These are phyloP conservation scores for Lutjanus erythropterus DNA, from an alignment of 2,113 vertebrate species.

Conservation along the genomic window DNA sequence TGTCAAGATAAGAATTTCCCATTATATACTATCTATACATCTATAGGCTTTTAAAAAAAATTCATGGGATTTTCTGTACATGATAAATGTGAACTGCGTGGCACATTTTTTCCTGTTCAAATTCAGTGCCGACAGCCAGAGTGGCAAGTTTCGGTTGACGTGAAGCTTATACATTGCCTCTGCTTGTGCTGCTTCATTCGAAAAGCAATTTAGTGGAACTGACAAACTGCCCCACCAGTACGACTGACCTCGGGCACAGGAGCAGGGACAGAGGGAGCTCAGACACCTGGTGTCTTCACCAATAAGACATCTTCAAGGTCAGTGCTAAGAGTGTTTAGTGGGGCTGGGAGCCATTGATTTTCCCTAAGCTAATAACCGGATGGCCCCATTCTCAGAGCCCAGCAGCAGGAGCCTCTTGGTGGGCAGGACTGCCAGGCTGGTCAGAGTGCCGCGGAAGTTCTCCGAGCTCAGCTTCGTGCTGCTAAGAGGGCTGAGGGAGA, in stretches of 20 bases:
- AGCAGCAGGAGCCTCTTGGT: constrained; percentile 95
- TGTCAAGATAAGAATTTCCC: constrained; percentile 60
- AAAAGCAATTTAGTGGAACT: constrained; percentile 52
- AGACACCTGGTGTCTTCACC: constrained; percentile 37
- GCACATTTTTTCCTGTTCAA: constrained; percentile 42
- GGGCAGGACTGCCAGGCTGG: constrained; percentile 94
- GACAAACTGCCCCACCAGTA: constrained; percentile 24
- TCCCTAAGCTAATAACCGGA: constrained; percentile 91
- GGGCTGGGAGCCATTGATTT: constrained; percentile 30
- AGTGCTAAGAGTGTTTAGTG: constrained; percentile 19
- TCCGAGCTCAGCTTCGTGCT: constrained; percentile 96
- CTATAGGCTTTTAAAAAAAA: constrained; percentile 58
- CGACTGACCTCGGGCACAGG: constrained; percentile 45
- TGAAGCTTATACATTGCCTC: constrained; percentile 51
- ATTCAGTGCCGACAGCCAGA: constrained; percentile 64
- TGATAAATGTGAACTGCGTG: constrained; percentile 46
- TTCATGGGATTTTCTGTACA: constrained; percentile 51
- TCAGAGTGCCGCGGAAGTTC: constrained; percentile 96
- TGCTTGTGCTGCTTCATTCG: constrained; percentile 57
- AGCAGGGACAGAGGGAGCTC: constrained; percentile 39
- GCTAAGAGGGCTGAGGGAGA: constrained; percentile 88
- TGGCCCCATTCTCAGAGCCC: constrained; percentile 94
- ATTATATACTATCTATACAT: constrained; percentile 59
- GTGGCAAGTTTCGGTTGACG: constrained; percentile 47
- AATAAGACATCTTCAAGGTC: constrained; percentile 54